phyloP scores from a whole-genome alignment of 1,140 invertebrate species.

The Monochamus saltuarius region DNA sequence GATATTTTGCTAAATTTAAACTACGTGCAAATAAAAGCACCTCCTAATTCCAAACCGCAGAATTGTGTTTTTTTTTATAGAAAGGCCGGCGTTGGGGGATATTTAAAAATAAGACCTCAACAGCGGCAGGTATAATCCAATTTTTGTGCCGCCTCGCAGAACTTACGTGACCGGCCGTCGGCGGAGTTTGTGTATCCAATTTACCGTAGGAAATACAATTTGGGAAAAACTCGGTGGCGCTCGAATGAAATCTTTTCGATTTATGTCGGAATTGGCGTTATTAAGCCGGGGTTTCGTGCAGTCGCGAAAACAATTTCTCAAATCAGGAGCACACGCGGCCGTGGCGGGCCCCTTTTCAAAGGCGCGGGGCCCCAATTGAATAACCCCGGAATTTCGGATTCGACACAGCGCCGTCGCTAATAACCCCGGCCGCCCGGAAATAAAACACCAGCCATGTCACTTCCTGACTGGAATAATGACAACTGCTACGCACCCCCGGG shows the following conservation, averaged over 20 bases:
- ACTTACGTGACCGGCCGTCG: too few species aligned
- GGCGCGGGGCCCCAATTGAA: constrained; percentile 28
- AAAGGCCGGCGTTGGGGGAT: too few species aligned
- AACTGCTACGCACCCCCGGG: constrained; percentile 1
- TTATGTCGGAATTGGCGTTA: constrained; percentile 8
- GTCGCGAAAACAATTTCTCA: constrained; percentile 24
- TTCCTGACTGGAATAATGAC: constrained; percentile 40
- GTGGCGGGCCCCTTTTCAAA: not conserved
- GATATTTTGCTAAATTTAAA: too few species aligned
- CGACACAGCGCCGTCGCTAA: constrained; percentile 25
- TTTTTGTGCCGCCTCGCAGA: too few species aligned
- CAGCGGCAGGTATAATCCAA: too few species aligned
- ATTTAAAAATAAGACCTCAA: too few species aligned
- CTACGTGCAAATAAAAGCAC: too few species aligned
- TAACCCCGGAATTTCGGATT: constrained; percentile 32
- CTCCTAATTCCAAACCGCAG: too few species aligned
- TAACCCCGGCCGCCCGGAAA: constrained; percentile 32
- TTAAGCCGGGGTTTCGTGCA: not conserved
- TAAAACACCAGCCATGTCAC: constrained; percentile 40
- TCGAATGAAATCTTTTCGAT: constrained; percentile 7
- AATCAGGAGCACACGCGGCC: constrained; percentile 18
- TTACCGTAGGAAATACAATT: too few species aligned
- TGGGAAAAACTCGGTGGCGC: too few species aligned
- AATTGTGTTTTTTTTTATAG: too few species aligned
- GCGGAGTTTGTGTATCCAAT: too few species aligned